phyloP scores from a whole-genome alignment of 1,140 invertebrate genomes.

The Leptopilina boulardi region DNA sequence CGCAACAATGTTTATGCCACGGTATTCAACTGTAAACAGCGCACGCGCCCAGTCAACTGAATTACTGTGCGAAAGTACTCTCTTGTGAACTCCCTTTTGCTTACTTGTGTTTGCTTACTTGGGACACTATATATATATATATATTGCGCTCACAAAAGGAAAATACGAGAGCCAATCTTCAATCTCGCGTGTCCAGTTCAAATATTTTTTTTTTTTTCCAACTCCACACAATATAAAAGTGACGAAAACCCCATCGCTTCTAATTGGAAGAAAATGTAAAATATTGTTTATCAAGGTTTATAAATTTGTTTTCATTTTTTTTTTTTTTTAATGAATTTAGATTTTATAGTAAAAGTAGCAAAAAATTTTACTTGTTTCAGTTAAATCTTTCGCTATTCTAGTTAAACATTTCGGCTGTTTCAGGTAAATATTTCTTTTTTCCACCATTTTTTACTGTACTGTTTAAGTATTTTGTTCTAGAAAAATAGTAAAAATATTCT shows the following conservation, averaged over 20 bases:
- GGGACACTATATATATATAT: conserved; percentile 42
- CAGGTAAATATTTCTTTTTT: no score
- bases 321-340: no score
- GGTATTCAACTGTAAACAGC: conserved; percentile 69
- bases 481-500: no score
- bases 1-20: conserved; percentile 71
- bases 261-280: background rate
- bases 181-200: background rate
- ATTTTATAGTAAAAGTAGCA: no score
- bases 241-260: background rate
- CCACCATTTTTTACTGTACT: no score
- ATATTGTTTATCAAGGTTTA: no score
- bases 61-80: conserved; percentile 49
- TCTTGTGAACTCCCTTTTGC: conserved; percentile 42
- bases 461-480: no score
- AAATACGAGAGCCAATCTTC: background rate
- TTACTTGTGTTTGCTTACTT: conserved; percentile 34
- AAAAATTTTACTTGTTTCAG: no score
- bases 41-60: conserved; percentile 64
- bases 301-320: no score
- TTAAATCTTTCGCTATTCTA: no score
- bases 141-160: background rate
- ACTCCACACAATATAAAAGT: background rate
- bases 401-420: no score
- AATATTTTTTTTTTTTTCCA: background rate